phyloP scores from a whole-genome alignment of 2,888 invertebrate genomes.

The Philereme transversata region DNA sequence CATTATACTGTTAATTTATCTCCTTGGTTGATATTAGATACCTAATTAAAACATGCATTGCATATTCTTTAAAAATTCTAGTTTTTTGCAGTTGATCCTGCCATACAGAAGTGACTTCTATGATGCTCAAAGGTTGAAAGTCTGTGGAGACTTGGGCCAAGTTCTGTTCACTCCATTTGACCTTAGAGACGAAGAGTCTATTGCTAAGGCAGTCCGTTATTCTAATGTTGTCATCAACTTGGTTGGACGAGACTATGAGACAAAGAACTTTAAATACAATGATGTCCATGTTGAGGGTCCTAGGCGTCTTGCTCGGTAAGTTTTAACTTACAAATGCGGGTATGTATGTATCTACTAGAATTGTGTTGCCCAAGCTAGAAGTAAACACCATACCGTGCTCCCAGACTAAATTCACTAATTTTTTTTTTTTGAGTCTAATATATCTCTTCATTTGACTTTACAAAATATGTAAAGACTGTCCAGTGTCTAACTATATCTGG shows the following conservation, averaged over 20 bases:
- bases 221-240: slow-evolving; percentile 99
- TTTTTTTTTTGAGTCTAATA: too few relatives aligned
- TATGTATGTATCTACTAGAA: too few relatives aligned
- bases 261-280: slow-evolving; percentile 93
- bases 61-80: too few relatives aligned
- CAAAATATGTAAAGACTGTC: too few relatives aligned
- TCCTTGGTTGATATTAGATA: too few relatives aligned
- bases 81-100: slow-evolving; percentile 88
- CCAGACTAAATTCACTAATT: too few relatives aligned
- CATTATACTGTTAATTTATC: too few relatives aligned
- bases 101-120: slow-evolving; percentile 96
- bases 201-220: slow-evolving; percentile 93
- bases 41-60: too few relatives aligned
- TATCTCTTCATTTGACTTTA: too few relatives aligned
- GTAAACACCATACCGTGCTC: too few relatives aligned
- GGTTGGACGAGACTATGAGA: slow-evolving; percentile 96
- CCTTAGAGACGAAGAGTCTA: slow-evolving; percentile 92
- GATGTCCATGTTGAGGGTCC: slow-evolving; percentile 96
- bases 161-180: slow-evolving; percentile 94
- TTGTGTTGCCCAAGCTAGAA: too few relatives aligned
- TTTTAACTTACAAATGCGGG: background rate
- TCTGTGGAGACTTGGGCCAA: slow-evolving; percentile 97
- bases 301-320: slow-evolving; percentile 89
- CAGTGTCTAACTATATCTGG: background rate
- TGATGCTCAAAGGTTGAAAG: slow-evolving; percentile 89